These are phyloP conservation scores for Lonchura striata DNA, from an alignment of 2,113 vertebrate species.

Conservation along the genomic window DNA sequence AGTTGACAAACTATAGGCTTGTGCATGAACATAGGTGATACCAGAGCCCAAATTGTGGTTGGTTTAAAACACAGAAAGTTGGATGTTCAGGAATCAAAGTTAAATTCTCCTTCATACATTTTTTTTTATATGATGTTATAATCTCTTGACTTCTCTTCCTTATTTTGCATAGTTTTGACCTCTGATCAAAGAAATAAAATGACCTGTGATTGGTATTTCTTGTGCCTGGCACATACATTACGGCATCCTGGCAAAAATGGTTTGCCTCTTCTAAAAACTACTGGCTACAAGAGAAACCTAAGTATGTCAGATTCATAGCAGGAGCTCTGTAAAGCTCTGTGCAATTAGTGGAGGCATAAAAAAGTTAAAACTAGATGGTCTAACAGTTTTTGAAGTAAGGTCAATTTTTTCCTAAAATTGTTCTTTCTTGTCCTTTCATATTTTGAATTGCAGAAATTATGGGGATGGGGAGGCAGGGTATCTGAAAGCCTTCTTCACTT, in stretches of 20 bases:
- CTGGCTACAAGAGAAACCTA: not conserved
- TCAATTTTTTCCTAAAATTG: not conserved
- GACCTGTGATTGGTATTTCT: not conserved
- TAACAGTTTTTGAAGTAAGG: not conserved
- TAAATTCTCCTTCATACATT: not conserved
- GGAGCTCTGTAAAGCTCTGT: not conserved
- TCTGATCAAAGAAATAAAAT: not conserved
- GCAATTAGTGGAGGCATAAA: not conserved
- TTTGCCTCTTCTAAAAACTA: not conserved
- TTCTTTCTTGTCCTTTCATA: not conserved
- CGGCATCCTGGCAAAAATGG: not conserved
- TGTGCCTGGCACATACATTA: not conserved
- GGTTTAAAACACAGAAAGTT: not conserved
- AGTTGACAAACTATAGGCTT: not conserved
- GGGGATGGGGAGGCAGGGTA: not conserved
- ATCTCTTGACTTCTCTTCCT: not conserved
- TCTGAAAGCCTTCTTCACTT: not conserved
- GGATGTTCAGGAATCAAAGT: not conserved
- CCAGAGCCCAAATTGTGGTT: not conserved
- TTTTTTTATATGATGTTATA: not conserved
- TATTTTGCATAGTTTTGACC: conserved; percentile 6
- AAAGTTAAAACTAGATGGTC: not conserved
- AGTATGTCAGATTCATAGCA: not conserved
- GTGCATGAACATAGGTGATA: not conserved
- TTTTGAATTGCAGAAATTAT: not conserved